A percentile compares a stretch with the other conserved stretches of the same genome.
phyloP scores from a whole-genome alignment of 2,113 vertebrate species.

The Gadus macrocephalus region DNA sequence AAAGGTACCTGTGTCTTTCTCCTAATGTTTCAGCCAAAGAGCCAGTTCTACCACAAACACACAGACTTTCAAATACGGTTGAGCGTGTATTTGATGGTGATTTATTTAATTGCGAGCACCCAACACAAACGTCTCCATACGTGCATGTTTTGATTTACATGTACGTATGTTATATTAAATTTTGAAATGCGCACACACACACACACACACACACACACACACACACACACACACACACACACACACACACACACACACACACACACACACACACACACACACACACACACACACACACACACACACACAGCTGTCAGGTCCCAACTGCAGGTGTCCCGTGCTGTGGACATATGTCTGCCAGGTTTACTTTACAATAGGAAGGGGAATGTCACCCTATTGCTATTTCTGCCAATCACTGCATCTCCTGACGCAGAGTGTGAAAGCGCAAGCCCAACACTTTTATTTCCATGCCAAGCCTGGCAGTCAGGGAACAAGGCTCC shows the following conservation, averaged over 20 bases:
- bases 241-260: not conserved
- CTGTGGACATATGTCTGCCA: conserved; percentile 44
- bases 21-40: too few relatives aligned
- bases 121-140: too few relatives aligned
- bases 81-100: too few relatives aligned
- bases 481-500: conserved; percentile 5
- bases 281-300: not conserved
- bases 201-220: not conserved
- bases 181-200: not conserved
- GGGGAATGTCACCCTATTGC: conserved; percentile 24
- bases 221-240: conserved; percentile 3
- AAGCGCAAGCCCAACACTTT: conserved; percentile 5
- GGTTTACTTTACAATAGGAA: conserved; percentile 40
- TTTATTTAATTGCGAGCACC: too few relatives aligned
- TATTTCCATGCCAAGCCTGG: not conserved
- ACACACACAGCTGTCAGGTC: conserved; percentile 32
- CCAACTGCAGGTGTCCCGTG: conserved; percentile 36
- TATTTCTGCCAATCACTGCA: conserved; percentile 37
- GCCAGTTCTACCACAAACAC: not conserved
- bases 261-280: not conserved
- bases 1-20: too few relatives aligned
- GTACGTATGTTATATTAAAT: too few relatives aligned
- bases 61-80: not conserved
- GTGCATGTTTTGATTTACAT: too few relatives aligned
- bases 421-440: conserved; percentile 28